A percentile compares a stretch with the other conserved stretches of the same genome.
These are phyloP conservation scores for Epizoanthus illoricatus DNA, from an alignment of 92 coral and sea anemone genomes.

Conservation along the genomic window DNA sequence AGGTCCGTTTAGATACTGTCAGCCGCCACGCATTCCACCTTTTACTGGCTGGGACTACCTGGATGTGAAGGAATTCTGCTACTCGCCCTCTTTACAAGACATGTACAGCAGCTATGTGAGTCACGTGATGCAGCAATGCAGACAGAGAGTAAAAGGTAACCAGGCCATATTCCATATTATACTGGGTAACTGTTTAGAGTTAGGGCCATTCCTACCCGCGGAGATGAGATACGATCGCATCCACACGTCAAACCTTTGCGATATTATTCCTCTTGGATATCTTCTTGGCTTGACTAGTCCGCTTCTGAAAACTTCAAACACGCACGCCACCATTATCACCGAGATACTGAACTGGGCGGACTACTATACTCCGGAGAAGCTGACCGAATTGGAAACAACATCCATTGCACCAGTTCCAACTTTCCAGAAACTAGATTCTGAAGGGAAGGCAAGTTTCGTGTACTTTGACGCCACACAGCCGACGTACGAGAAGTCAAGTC, in stretches of 20 bases:
- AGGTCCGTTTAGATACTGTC: constrained; percentile 35
- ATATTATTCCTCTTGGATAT: constrained; percentile 46
- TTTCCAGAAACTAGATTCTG: background rate
- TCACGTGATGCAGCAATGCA: constrained; percentile 49
- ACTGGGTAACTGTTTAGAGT: constrained; percentile 61
- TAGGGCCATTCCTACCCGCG: constrained; percentile 43
- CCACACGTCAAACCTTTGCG: constrained; percentile 61
- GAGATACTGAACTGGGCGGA: constrained; percentile 57
- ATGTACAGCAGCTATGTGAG: constrained; percentile 64
- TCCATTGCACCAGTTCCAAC: background rate
- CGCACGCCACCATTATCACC: constrained; percentile 56
- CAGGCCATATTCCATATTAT: constrained; percentile 51
- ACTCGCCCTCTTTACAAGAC: constrained; percentile 38
- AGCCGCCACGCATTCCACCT: constrained; percentile 38
- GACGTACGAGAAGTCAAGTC: background rate
- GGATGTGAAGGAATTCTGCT: constrained; percentile 43
- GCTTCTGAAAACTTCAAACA: constrained; percentile 45
- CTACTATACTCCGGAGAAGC: background rate
- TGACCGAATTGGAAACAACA: background rate
- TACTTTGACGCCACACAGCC: background rate
- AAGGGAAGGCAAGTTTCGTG: background rate
- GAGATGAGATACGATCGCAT: constrained; percentile 59
- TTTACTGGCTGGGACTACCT: constrained; percentile 76
- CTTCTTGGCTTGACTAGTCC: constrained; percentile 49
- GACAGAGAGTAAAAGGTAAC: constrained; percentile 37